Evolutionary conservation across 2,113 vertebrate species (phyloP), one percentile per base, ranked within the genome.

Genomic region (Chrysemys picta): DNA sequence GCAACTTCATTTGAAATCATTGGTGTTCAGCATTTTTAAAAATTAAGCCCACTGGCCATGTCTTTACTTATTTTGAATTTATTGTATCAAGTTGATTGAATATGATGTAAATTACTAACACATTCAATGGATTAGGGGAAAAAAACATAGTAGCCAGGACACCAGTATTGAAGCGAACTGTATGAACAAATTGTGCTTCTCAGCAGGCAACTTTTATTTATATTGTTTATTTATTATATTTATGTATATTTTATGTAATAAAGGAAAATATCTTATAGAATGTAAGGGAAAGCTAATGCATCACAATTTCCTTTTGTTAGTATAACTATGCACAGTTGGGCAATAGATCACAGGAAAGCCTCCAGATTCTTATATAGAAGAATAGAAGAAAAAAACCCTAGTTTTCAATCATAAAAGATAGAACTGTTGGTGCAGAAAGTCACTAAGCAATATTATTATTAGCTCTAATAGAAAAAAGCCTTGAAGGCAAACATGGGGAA

Each of bases 11-110:
- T 92, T 82, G 72, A 82, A 84, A 57, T 90, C 8, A 1, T 84
- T 62, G 95, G 82, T 89, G 87, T 92, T 97, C 89, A 4, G 1
- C n/a, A 54, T 85, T 90, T 95, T 95, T 96, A 94, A 94, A 72
- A 96, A 95, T 96, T n/a, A 72, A 93, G 27, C 56, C 35, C 52
- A 45, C 82, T 91, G 90, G 85, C 96, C 95, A 95, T 94, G 95
- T 97, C 96, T 96, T 96, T 97, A 96, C 97, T 95, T 93, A 94
- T 94, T 95, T 93, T 95, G 29, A 90, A 80, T 78, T 78, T 78
- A 87, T 88, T 96, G 83, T 97, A 85, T 79, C 90, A 50, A 92
- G 85, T 89, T 81, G 90, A 78, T 89, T 94, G 89, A 92, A 89
- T 27, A 24, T 29, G 57, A 62, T 62, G 59, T 35, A 62, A 35